phyloP scores from a whole-genome alignment of 2,888 invertebrate species.

The Psococerastis gibbosa region DNA sequence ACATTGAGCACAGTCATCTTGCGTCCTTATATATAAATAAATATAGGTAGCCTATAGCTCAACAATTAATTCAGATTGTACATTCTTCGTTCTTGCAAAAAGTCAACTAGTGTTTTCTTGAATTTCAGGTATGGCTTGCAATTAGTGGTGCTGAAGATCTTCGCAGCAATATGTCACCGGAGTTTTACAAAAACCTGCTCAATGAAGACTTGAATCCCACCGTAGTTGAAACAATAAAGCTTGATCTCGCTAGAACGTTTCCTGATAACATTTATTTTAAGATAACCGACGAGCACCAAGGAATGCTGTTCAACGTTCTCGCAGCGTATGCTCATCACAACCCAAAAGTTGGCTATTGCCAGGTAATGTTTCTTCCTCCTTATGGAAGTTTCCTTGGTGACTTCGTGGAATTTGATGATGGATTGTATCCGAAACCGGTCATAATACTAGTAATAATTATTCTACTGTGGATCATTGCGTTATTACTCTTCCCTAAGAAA shows the following conservation, averaged over 20 bases:
- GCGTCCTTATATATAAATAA: too few relatives aligned
- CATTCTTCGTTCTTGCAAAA: too few relatives aligned
- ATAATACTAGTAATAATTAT: too few relatives aligned
- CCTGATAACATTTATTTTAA: conserved; percentile 89
- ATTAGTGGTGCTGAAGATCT: conserved; percentile 63
- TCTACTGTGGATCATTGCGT: too few relatives aligned
- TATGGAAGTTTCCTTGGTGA: not conserved
- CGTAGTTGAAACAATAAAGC: conserved; percentile 61
- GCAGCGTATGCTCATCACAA: conserved; percentile 81
- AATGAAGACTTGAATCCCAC: conserved; percentile 48
- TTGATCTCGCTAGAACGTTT: conserved; percentile 83
- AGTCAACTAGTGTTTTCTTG: too few relatives aligned
- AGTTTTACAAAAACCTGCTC: conserved; percentile 35
- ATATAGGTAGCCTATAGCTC: too few relatives aligned
- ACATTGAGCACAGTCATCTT: too few relatives aligned
- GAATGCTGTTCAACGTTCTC: conserved; percentile 66
- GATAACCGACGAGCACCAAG: conserved; percentile 45
- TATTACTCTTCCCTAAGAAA: too few relatives aligned
- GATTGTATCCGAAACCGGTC: too few relatives aligned
- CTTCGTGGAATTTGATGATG: too few relatives aligned
- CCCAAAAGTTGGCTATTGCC: conserved; percentile 77
- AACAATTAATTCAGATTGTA: too few relatives aligned
- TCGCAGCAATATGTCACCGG: conserved; percentile 32
- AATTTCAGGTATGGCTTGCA: conserved; percentile 57
- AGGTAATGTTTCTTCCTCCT: conserved; percentile 26